These are phyloP conservation scores for Limulus polyphemus DNA, from an alignment of 2,888 invertebrate genomes.

Conservation along the genomic window DNA sequence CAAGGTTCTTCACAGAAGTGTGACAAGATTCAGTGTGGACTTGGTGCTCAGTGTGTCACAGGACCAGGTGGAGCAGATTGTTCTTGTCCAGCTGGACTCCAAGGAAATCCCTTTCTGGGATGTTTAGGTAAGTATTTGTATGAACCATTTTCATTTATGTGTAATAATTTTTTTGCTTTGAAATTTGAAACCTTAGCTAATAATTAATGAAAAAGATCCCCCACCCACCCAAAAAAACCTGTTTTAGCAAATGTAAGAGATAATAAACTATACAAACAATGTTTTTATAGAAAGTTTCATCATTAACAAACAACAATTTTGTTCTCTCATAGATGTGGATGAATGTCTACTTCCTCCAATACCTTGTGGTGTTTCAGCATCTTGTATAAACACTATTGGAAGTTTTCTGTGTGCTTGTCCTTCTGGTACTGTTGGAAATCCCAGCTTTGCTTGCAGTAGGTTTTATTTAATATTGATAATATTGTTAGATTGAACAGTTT, in stretches of 20 bases:
- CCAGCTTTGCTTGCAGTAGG: slow-evolving; percentile 40
- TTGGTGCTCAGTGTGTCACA: slow-evolving; percentile 64
- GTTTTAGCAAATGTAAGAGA: too few relatives aligned
- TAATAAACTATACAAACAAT: too few relatives aligned
- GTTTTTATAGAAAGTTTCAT: too few relatives aligned
- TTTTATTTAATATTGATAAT: too few relatives aligned
- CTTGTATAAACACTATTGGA: slow-evolving; percentile 78
- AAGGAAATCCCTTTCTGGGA: slow-evolving; percentile 73
- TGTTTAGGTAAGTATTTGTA: slow-evolving; percentile 48
- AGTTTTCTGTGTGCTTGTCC: slow-evolving; percentile 80
- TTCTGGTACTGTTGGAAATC: slow-evolving; percentile 71
- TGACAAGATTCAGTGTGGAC: slow-evolving; percentile 47
- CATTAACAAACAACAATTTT: background rate
- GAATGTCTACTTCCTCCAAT: slow-evolving; percentile 36
- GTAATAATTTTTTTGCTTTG: too few relatives aligned
- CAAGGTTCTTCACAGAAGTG: slow-evolving; percentile 4
- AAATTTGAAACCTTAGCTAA: too few relatives aligned
- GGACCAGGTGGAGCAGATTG: slow-evolving; percentile 58
- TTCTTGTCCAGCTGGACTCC: slow-evolving; percentile 64
- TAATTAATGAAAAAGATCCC: too few relatives aligned
- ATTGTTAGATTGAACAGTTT: too few relatives aligned
- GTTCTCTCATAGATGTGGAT: slow-evolving; percentile 33
- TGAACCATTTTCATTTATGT: too few relatives aligned
- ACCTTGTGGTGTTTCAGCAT: slow-evolving; percentile 50
- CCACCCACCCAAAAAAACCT: too few relatives aligned